These are phyloP conservation scores for Polypedilum pembai DNA, from an alignment of 1,140 invertebrate genomes.

Conservation along the genomic window DNA sequence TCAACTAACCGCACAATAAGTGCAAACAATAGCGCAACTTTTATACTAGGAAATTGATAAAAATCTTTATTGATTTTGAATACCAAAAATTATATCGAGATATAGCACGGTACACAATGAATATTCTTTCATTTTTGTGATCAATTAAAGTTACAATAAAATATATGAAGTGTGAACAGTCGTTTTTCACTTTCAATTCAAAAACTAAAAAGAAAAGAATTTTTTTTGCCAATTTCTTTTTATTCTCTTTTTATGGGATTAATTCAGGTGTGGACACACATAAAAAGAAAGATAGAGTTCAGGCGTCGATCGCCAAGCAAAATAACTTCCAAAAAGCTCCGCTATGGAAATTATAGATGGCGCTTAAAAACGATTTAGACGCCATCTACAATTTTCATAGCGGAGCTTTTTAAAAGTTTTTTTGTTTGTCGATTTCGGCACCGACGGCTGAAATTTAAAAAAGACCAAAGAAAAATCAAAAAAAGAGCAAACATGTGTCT, in stretches of 20 bases:
- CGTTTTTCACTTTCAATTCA: background rate
- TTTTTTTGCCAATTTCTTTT: background rate
- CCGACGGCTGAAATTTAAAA: background rate
- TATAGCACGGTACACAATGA: background rate
- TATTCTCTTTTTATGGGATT: background rate
- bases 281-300: no score
- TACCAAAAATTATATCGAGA: conserved; percentile 18
- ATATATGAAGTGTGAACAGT: conserved; percentile 5
- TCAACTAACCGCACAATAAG: background rate
- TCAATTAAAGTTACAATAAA: background rate
- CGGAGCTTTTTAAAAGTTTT: no score
- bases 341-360: no score
- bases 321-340: background rate
- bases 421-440: no score
- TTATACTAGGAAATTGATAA: conserved; percentile 14
- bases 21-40: conserved; percentile 16
- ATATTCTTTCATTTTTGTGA: background rate
- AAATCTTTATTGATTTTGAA: conserved; percentile 13
- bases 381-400: no score
- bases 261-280: no score
- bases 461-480: background rate
- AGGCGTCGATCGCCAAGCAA: background rate
- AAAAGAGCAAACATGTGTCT: background rate
- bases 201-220: no score
- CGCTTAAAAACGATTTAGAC: no score